Base-by-base conservation (phyloP, 2,113 vertebrate species). In the Aythya baeri region DNA sequence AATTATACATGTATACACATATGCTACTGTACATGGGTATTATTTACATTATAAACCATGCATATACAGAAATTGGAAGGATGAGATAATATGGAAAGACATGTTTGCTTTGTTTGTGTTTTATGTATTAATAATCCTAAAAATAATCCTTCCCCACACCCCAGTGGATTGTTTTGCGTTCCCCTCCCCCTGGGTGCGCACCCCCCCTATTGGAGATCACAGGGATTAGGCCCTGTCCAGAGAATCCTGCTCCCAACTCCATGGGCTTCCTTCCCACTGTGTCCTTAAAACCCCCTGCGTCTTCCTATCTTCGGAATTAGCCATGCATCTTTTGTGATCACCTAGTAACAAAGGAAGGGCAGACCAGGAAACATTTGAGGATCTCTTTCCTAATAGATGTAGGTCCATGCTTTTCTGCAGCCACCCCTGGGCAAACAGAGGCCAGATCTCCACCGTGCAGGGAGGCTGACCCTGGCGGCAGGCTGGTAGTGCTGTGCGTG, bases 311-410 rank as follows among this genome's bases (percentile, higher is more conserved):
- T 76, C 20, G 22, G 17, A 72, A 68, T 55, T 68, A 91, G n/a
- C 13, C 14, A 17, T 0, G 0, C 74, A 14, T 57, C 34, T 46
- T 59, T 50, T 4, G 2, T 16, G 14, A 49, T 76, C 23, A 11
- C 65, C 14, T 61, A 25, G 13, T 57, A 87, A 34, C 4, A 66
- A 17, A 38, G 27, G 14, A 31, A 32, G 20, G 29, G 17, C 3
- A 1, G 18, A 38, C 15, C 13, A 62, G 44, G 31, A 55, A n/a
- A n/a, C 32, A 38, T 46, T 72, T 52, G 46, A 85, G 13, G 75
- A 50, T 59, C 36, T 66, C 1, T 26, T 86, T 50, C 11, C 43
- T 67, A 44, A 7, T 66, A 57, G 5, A 44, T n/a, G 11, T 38
- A 36, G 36, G 36, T 36, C 36, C 36, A 36, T 36, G 36, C 36